Conservation (phyloP, 2,888 invertebrate species). For the Villa cingulata region DNA sequence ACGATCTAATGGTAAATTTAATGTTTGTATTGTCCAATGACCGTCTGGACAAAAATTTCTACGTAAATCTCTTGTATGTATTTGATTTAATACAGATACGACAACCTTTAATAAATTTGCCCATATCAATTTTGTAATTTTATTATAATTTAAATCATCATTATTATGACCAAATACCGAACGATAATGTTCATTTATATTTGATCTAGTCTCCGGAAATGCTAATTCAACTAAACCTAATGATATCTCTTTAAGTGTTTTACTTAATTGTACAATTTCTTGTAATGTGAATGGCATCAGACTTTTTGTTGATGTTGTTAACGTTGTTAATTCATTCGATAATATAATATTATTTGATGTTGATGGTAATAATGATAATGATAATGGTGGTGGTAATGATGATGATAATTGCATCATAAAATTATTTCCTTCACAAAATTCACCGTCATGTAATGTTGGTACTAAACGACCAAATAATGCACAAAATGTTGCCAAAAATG, state of each 20-base stretch:
- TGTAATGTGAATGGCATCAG: slow-evolving; percentile 52
- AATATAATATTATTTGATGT: no score
- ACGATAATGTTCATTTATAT: slow-evolving; percentile 49
- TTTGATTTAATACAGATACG: slow-evolving; percentile 61
- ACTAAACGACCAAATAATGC: slow-evolving; percentile 66
- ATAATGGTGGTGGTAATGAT: not conserved
- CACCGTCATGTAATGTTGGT: slow-evolving; percentile 73
- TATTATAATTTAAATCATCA: slow-evolving; percentile 27
- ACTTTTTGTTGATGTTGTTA: slow-evolving; percentile 11
- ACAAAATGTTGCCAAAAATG: slow-evolving; percentile 71
- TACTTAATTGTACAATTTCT: slow-evolving; percentile 58
- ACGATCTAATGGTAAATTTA: slow-evolving; percentile 39
- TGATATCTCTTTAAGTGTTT: slow-evolving; percentile 63
- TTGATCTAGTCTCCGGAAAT: slow-evolving; percentile 61
- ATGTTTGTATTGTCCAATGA: slow-evolving; percentile 48
- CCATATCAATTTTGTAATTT: slow-evolving; percentile 51
- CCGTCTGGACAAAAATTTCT: slow-evolving; percentile 59
- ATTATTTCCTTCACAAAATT: slow-evolving; percentile 51
- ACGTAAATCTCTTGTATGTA: slow-evolving; percentile 78
- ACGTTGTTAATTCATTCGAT: not conserved
- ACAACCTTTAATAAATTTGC: slow-evolving; percentile 57
- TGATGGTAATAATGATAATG: not conserved
- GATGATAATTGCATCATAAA: not conserved
- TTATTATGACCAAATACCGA: slow-evolving; percentile 29
- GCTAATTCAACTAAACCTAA: slow-evolving; percentile 75